Evolutionary conservation across 1,140 invertebrate species (phyloP), one percentile per base, ranked within the genome.

Genomic region (Orius laevigatus): DNA sequence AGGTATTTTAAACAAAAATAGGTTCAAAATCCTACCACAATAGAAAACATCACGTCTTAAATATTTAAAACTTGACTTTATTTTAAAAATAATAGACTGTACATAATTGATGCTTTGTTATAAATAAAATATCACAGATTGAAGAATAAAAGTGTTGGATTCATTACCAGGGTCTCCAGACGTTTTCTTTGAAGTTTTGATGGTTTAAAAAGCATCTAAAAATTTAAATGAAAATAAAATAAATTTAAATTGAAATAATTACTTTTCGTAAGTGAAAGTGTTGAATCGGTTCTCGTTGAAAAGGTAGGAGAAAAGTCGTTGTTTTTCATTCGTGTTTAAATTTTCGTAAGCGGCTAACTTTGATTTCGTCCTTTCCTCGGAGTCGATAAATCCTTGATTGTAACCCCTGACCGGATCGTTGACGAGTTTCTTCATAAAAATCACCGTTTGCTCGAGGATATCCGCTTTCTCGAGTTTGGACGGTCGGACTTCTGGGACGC

Each of bases 381-480:
- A 15, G 11, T 50, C 20, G 6, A 12, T 18, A 12, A 33, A 16
- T n/a, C 36, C 31, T 10, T 43, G 12, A 10, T 16, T 14, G 35
- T 42, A 50, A 5, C 8, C 10, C 12, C 19, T 15, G 9, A 20
- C 25, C 8, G 10, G 15, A 11, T 16, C 38, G 8, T 42, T 33
- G 11, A 20, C 12, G 8, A 50, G 41, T 18, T 40, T 43, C 10
- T 40, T 43, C 32, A 50, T 25, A 18, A 33, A 70, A 50, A 68
- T 65, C 1, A 79, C 76, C 0, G 76, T 75, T 63, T 80, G 68
- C 60, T 79, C 76, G 31, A 79, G 56, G 46, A 79, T 78, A 57
- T 78, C 76, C 0, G 76, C 76, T 57, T 79, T 79, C 59, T 79
- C 76, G 41, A 77, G 55, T 58, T 78, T 78, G 1, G 71, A 64